Percentiles rank a stretch among this genome's conserved stretches.
Conservation (phyloP, 2,113 vertebrate genomes). For the Xiphorhynchus elegans region DNA sequence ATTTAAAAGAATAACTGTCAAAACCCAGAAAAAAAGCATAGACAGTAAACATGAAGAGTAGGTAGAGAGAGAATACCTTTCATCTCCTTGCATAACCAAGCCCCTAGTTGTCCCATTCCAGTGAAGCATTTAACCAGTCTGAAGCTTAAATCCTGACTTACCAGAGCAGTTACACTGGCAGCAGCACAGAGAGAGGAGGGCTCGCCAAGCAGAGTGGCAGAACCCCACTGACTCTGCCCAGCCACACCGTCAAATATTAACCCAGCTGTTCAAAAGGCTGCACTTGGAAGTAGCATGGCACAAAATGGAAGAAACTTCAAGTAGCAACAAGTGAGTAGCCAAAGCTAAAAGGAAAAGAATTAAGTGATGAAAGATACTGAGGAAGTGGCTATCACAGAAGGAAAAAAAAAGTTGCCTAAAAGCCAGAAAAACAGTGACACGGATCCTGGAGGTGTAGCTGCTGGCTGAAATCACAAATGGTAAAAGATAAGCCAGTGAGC, state of each 20-base stretch:
- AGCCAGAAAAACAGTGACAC: neutral
- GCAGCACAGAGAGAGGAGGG: neutral
- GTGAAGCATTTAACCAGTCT: neutral
- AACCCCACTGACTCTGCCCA: neutral
- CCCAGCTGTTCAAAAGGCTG: neutral
- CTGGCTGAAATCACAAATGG: neutral
- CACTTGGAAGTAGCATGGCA: neutral
- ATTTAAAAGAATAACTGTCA: neutral
- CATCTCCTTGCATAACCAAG: neutral
- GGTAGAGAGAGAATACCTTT: neutral
- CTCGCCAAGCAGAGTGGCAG: neutral
- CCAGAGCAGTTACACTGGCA: neutral
- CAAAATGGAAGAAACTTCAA: neutral
- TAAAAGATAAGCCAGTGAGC: neutral
- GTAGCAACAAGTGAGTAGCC: neutral
- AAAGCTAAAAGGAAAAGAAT: neutral
- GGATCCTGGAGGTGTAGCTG: neutral
- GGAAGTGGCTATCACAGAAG: neutral
- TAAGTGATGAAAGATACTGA: neutral
- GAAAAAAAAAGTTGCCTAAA: neutral
- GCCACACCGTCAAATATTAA: neutral
- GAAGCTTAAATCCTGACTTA: conserved; percentile 17
- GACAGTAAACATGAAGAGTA: neutral
- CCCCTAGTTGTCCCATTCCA: neutral
- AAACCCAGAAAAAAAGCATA: neutral